Evolutionary conservation across 2,888 invertebrate genomes (phyloP), one percentile per base, ranked within the genome.

Genomic region (Idaea biselata): DNA sequence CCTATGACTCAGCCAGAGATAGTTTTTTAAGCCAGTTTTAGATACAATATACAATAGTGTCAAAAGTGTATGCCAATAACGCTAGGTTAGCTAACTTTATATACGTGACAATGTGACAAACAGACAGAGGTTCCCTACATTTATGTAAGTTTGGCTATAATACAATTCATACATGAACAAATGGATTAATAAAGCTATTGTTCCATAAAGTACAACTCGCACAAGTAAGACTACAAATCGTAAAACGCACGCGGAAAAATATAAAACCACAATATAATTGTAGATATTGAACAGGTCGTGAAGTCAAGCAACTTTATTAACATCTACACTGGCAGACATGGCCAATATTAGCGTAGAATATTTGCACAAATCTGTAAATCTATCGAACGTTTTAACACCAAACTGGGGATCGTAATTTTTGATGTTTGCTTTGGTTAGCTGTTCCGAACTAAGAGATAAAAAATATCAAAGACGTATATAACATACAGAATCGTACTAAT

Each of bases 361-460:
- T 91, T 91, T 87, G 83, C 83, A 79, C 77, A 82, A 84, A 87
- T 87, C 84, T 82, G 85, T 87, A 84, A 81, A 87, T 81, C 83
- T 83, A 84, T 87, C 81, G 80, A 77, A 81, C 83, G 79, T 87
- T 89, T 89, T 89, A 87, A 86, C 88, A 87, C 88, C 89, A 84
- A 88, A 88, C 82, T 88, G 74, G 78, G 77, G 75, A 76, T 83
- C 80, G 82, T 80, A 81, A 82, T 82, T 82, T 81, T 81, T 78
- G 80, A 77, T 77, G 70, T 72, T 73, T 54, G 66, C 44, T 44
- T 44, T 44, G 6, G 44, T 11, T 14, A 44, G 44, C 14, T 44
- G 44, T 44, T 44, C 44, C 65, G 67, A 63, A 54, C 59, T 16
- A 59, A 61, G 55, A 18, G 59, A 16, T 5, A 0, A 61, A 64